phyloP scores from a whole-genome alignment of 2,888 invertebrate genomes.

The Sthenelais limicola region DNA sequence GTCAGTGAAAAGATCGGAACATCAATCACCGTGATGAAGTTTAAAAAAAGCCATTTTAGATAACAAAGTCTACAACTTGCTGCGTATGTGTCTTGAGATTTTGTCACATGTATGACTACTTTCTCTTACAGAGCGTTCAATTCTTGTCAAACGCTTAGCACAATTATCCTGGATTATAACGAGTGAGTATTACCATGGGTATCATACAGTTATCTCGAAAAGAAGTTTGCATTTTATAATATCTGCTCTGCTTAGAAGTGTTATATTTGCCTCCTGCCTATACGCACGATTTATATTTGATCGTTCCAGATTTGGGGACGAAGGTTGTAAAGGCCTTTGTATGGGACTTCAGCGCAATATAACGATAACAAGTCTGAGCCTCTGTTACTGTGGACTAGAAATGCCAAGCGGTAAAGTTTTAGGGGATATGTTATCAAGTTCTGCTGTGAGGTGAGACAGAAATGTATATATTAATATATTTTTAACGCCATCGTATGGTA shows the following conservation, averaged over 20 bases:
- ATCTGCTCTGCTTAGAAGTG: neutral
- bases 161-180: slow-evolving; percentile 69
- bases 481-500: neutral
- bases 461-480: neutral
- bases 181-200: slow-evolving; percentile 60
- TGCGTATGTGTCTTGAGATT: no score
- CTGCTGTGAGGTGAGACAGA: slow-evolving; percentile 64
- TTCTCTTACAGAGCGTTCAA: slow-evolving; percentile 55
- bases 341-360: slow-evolving; percentile 63
- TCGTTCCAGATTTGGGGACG: slow-evolving; percentile 67
- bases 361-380: slow-evolving; percentile 64
- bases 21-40: no score
- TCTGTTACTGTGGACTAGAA: slow-evolving; percentile 68
- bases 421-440: slow-evolving; percentile 63
- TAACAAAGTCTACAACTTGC: no score
- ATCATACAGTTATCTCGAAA: neutral
- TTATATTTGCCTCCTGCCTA: neutral
- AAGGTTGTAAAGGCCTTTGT: slow-evolving; percentile 66
- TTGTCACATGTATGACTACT: no score
- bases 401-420: slow-evolving; percentile 63
- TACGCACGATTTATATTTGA: neutral
- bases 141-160: slow-evolving; percentile 60
- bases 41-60: no score
- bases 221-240: neutral
- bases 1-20: no score